Evolutionary conservation across 2,888 invertebrate species (phyloP), one percentile per base, ranked within the genome.

Genomic region (Euplagia quadripunctaria): DNA sequence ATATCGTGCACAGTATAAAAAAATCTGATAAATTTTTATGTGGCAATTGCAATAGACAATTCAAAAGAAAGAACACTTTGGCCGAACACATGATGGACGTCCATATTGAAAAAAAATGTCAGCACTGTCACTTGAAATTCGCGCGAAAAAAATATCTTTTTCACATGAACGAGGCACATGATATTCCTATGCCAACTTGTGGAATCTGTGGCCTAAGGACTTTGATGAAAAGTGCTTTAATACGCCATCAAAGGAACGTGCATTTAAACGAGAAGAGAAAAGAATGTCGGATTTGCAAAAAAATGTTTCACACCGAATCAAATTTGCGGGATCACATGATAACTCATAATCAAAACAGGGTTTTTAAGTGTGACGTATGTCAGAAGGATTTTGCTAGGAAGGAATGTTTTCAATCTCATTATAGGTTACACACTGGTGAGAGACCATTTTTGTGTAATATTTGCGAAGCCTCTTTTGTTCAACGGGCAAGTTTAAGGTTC

Each of bases 401-500:
- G 46, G 61, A 61, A 43, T 61, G 66, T 68, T 63, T 70, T 63
- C 43, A 69, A 17, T 52, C 69, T 16, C 71, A 74, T 14, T 52
- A 58, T 31, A 46, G 17, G 75, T 78, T 61, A 79, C 67, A 51
- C 80, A 80, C 76, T 79, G 78, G 67, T 31, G 66, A 71, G 14
- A 58, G 67, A 49, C 71, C 71, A 7, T 71, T 71, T n/a, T 83
- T 82, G 0, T 93, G 93, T 64, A 61, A 49, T 0, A 70, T 88
- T 0, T 93, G 93, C 61, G 67, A 84, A 0, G 89, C 90, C 16
- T 85, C 88, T 12, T 94, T 92, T 70, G 90, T 91, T 0, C 90
- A 92, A 51, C 79, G 77, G 52, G 76, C 86, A 3, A 90, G 89
- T 58, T 76, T 90, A 52, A 90, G 86, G 52, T 89, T 86, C 72